Base-by-base conservation (phyloP, 2,888 invertebrate genomes). In the Macrosoma leucophasiata region DNA sequence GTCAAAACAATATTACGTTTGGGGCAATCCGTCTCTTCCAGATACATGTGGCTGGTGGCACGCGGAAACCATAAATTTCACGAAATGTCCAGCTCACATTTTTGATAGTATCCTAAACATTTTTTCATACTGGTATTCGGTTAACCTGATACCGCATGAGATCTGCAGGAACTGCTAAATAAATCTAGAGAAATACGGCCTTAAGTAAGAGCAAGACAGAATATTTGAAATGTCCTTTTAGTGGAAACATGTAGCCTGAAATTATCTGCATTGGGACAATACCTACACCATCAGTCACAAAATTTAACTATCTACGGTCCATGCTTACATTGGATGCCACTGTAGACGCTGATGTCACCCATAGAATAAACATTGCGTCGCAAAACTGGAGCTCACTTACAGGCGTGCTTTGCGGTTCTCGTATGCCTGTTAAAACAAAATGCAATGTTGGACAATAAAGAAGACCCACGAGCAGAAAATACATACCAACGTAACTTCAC, bases 1-100 rank as follows among this genome's bases (percentile, higher is more conserved):
- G 35, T 36, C 35, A 36, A 36, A 36, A 36, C 35, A 36, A 36
- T 29, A 24, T 36, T 36, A 20, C 31, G 23, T 23, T 23, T 31
- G 23, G 13, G 17, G 23, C 31, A 23, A 31, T 31, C 24, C 24
- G 23, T 31, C 31, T 31, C 24, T 31, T 23, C 17, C 15, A 23
- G 31, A n/a, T n/a, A n/a, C n/a, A n/a, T n/a, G n/a, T n/a, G n/a
- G n/a, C n/a, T n/a, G n/a, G n/a, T n/a, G n/a, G n/a, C n/a, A n/a
- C n/a, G n/a, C n/a, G n/a, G n/a, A n/a, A n/a, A n/a, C n/a, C n/a
- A n/a, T n/a, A n/a, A n/a, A n/a, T n/a, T n/a, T n/a, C n/a, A n/a
- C n/a, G n/a, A n/a, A n/a, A n/a, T n/a, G n/a, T n/a, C n/a, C n/a
- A n/a, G n/a, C n/a, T n/a, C n/a, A n/a, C n/a, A n/a, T n/a, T n/a